Conservation (phyloP, 2,113 vertebrate genomes). For the Vimba vimba region DNA sequence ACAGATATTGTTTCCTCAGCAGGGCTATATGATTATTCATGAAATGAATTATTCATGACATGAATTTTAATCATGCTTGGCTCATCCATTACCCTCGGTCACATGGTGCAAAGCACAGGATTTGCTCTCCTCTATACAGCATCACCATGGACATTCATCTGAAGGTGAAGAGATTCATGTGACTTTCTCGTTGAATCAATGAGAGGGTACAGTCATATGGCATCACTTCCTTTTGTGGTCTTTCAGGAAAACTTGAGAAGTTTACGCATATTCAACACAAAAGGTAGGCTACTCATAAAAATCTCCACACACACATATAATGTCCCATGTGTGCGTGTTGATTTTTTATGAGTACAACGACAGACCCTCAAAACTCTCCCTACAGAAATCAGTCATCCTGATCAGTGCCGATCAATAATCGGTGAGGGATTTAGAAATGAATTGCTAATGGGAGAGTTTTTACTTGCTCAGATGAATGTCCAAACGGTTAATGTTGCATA, state of each 20-base stretch:
- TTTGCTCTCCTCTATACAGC: constrained; percentile 78
- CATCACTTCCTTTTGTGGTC: constrained; percentile 66
- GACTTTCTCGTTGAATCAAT: constrained; percentile 74
- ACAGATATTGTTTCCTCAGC: not conserved
- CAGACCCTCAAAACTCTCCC: constrained; percentile 45
- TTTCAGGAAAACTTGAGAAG: constrained; percentile 63
- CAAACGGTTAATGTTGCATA: constrained; percentile 68
- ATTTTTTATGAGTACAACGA: constrained; percentile 7
- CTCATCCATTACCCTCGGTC: constrained; percentile 11
- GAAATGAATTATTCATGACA: not conserved
- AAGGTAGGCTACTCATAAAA: constrained; percentile 5
- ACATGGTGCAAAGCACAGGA: constrained; percentile 79
- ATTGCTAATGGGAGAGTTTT: constrained; percentile 67
- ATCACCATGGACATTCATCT: constrained; percentile 64
- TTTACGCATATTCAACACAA: constrained; percentile 1
- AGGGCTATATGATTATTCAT: not conserved
- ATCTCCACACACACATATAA: constrained; percentile 5
- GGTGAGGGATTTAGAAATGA: not conserved
- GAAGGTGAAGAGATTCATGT: constrained; percentile 82
- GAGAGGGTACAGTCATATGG: constrained; percentile 77
- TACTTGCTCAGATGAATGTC: constrained; percentile 71
- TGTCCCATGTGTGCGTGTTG: constrained; percentile 6
- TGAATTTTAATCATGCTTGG: constrained; percentile 1
- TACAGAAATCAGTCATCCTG: constrained; percentile 16
- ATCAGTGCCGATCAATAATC: not conserved